A percentile compares a stretch with the other conserved stretches of the same genome.
Evolutionary conservation across 2,888 invertebrate genomes (phyloP).

Genomic region (Pristionchus japonicus): DNA sequence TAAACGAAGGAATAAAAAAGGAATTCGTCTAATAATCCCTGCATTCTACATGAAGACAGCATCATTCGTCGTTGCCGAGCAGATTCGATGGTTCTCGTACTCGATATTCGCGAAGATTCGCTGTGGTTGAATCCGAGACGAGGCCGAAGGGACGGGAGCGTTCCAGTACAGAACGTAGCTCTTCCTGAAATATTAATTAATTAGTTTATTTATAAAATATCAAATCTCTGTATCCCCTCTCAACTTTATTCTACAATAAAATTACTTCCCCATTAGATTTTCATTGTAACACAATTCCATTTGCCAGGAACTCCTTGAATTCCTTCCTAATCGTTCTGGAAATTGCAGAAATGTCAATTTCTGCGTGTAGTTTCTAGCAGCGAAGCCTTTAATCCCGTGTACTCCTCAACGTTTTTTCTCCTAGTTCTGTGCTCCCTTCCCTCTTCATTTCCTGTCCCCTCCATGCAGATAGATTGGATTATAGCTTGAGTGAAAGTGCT

Average conservation of each 20-base stretch:
- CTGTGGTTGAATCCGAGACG: conserved; percentile 60
- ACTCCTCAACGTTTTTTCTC: not conserved
- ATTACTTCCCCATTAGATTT: no score
- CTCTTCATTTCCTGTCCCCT: not conserved
- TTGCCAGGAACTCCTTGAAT: no score
- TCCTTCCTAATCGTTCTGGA: not conserved
- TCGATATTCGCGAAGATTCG: conserved; percentile 64
- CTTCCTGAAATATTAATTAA: conserved; percentile 54
- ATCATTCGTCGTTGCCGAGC: conserved; percentile 38
- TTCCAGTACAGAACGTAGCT: conserved; percentile 66
- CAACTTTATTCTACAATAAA: no score
- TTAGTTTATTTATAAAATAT: not conserved
- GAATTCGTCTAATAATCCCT: not conserved
- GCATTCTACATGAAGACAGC: conserved; percentile 11
- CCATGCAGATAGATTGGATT: not conserved
- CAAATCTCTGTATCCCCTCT: no score
- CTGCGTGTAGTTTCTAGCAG: not conserved
- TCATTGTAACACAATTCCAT: no score
- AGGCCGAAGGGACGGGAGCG: conserved; percentile 58
- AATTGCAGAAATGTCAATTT: not conserved
- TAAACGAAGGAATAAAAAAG: not conserved
- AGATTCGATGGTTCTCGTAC: conserved; percentile 49
- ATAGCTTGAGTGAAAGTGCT: not conserved
- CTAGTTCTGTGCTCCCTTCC: not conserved
- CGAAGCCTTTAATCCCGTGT: not conserved